Conservation (phyloP, 1,140 invertebrate species). For the Tetranychus urticae region DNA sequence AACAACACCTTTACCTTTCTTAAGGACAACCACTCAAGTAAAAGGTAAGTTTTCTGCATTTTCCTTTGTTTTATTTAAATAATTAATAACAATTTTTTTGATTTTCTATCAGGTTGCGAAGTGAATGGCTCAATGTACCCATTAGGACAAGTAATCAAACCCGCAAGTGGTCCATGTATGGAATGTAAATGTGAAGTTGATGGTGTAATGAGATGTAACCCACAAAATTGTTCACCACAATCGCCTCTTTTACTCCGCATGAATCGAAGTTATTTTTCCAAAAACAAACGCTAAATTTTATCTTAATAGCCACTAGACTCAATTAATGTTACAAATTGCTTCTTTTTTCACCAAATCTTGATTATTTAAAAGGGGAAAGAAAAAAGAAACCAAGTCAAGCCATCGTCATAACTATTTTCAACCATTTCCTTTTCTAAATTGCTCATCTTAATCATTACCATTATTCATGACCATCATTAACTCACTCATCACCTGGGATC, state of each 20-base stretch:
- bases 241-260: slow-evolving; percentile 37
- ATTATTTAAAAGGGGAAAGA: no score
- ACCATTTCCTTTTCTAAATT: no score
- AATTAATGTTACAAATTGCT: no score
- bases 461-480: no score
- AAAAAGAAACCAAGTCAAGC: no score
- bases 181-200: slow-evolving; percentile 44
- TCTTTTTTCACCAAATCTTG: no score
- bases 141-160: slow-evolving; percentile 52
- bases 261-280: slow-evolving; percentile 1
- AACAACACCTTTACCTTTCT: neutral
- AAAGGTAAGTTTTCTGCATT: slow-evolving; percentile 23
- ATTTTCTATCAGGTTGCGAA: slow-evolving; percentile 36
- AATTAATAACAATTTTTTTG: neutral
- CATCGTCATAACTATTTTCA: no score
- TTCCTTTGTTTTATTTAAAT: no score
- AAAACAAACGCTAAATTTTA: no score
- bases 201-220: slow-evolving; percentile 78
- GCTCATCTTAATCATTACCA: no score
- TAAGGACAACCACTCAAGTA: slow-evolving; percentile 23
- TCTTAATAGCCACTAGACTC: no score
- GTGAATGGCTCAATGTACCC: slow-evolving; percentile 53
- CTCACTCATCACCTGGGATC: no score
- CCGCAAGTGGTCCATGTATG: slow-evolving; percentile 65
- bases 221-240: slow-evolving; percentile 56